phyloP scores from a whole-genome alignment of 2,113 vertebrate genomes.

The Apodemus speciosus region DNA sequence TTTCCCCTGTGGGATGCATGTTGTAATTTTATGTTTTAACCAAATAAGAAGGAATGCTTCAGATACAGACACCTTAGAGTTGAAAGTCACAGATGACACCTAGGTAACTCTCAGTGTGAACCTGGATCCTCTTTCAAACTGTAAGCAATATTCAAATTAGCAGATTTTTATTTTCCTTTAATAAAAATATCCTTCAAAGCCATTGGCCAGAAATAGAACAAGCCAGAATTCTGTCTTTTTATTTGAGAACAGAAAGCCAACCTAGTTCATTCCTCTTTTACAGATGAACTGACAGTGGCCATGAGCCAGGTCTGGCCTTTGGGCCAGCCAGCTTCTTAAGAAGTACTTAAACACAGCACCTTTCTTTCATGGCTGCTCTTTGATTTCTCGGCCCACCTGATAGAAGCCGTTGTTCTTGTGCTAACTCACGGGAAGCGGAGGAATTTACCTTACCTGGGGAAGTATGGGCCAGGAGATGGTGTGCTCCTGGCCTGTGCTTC shows the following conservation, averaged over 20 bases:
- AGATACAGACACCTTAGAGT: constrained; percentile 40
- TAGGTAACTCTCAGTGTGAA: constrained; percentile 51
- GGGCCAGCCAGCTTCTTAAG: neutral
- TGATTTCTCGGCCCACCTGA: neutral
- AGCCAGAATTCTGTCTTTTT: neutral
- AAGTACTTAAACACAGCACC: constrained; percentile 7
- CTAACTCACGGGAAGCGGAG: constrained; percentile 8
- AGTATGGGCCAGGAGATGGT: neutral
- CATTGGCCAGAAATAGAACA: neutral
- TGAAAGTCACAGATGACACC: constrained; percentile 30
- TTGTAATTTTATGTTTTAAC: constrained; percentile 33
- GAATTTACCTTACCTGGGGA: constrained; percentile 14
- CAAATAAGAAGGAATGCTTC: constrained; percentile 24
- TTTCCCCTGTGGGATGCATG: neutral
- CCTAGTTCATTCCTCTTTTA: constrained; percentile 26
- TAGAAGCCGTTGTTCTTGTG: neutral
- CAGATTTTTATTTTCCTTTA: constrained; percentile 47
- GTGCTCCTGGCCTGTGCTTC: constrained; percentile 46
- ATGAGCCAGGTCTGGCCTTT: neutral
- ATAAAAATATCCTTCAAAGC: constrained; percentile 43
- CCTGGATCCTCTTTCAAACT: constrained; percentile 28
- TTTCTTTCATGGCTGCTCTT: neutral
- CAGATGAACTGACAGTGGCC: neutral
- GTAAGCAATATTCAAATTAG: constrained; percentile 37
- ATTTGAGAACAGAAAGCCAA: neutral